A percentile compares a stretch with the other conserved stretches of the same genome.
phyloP scores from a whole-genome alignment of 2,113 vertebrate genomes.

The Corythoichthys intestinalis region DNA sequence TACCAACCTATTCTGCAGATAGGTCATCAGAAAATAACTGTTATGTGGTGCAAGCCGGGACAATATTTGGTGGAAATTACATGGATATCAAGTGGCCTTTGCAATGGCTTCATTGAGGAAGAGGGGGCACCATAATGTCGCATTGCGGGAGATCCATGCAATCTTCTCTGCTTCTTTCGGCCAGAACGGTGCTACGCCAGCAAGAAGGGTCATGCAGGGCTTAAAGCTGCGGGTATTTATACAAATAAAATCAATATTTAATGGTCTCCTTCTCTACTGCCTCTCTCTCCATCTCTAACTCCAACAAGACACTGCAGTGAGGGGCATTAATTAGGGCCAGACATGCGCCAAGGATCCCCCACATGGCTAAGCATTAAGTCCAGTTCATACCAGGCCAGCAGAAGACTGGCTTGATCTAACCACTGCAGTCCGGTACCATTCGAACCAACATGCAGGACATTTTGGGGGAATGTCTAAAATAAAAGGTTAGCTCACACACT shows the following conservation, averaged over 20 bases:
- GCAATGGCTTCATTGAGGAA: conserved; percentile 41
- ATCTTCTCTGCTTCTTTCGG: conserved; percentile 31
- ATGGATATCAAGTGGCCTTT: conserved; percentile 35
- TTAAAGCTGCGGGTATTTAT: conserved; percentile 63
- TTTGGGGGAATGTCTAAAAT: not conserved
- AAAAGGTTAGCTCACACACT: not conserved
- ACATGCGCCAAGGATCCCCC: conserved; percentile 58
- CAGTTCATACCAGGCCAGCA: conserved; percentile 45
- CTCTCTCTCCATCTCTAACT: conserved; percentile 26
- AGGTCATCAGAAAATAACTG: conserved; percentile 31
- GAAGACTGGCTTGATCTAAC: conserved; percentile 33
- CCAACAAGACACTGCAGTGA: conserved; percentile 58
- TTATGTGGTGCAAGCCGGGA: conserved; percentile 32
- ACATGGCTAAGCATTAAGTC: conserved; percentile 42
- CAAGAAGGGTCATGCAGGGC: conserved; percentile 45
- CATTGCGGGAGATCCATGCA: conserved; percentile 54
- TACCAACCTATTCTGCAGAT: conserved; percentile 29
- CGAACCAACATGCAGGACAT: not conserved
- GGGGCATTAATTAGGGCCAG: conserved; percentile 66
- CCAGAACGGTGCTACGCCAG: conserved; percentile 26
- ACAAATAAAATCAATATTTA: conserved; percentile 71
- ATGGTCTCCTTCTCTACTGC: conserved; percentile 29
- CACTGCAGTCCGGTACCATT: conserved; percentile 20
- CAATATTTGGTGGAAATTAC: conserved; percentile 52
- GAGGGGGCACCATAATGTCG: conserved; percentile 39